Base-by-base conservation (phyloP, 2,888 invertebrate genomes). In the Drosophila bunnanda region DNA sequence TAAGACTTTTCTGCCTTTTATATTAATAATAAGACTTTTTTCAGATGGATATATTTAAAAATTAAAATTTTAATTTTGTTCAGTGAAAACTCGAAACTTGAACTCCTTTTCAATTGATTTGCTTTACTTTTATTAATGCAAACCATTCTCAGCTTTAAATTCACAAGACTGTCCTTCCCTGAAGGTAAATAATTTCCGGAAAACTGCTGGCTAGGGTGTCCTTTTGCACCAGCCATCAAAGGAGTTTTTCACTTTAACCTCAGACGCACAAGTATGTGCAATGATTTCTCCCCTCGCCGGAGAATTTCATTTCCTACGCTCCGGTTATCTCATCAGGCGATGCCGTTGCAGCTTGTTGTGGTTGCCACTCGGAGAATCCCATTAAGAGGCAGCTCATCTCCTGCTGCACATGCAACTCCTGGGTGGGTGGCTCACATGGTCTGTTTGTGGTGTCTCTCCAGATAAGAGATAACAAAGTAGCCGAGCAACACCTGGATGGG, bases 391-490 rank as follows among this genome's bases (percentile, higher is more conserved):
- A 67, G 68, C 68, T 67, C 67, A 67, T 67, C 67, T 68, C 56
- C 67, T 68, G 69, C 56, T 68, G 56, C 67, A 68, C 68, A 67
- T 68, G 67, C 56, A 67, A 36, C 48, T 22, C 17, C 32, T 28
- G 48, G 32, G 15, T 32, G 62, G 20, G 20, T 39, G 39, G 34
- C 25, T 38, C 32, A 36, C 44, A 38, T 44, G 43, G 44, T 22
- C 20, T 41, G 28, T 48, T 28, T 28, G 46, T 38, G 39, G 50
- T 52, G 34, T 22, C 34, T 69, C 61, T 69, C 39, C 62, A 76
- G 87, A 82, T 82, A 76, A 79, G 76, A 70, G 86, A 85, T 85
- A 81, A 78, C 74, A 67, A 78, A 71, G 81, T 44, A 75, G 77
- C 57, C 38, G 62, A 53, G 69, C 69, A 70, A 76, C 78, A 86